These are phyloP conservation scores for Fregetta grallaria DNA, from an alignment of 2,113 vertebrate genomes.

Conservation along the genomic window DNA sequence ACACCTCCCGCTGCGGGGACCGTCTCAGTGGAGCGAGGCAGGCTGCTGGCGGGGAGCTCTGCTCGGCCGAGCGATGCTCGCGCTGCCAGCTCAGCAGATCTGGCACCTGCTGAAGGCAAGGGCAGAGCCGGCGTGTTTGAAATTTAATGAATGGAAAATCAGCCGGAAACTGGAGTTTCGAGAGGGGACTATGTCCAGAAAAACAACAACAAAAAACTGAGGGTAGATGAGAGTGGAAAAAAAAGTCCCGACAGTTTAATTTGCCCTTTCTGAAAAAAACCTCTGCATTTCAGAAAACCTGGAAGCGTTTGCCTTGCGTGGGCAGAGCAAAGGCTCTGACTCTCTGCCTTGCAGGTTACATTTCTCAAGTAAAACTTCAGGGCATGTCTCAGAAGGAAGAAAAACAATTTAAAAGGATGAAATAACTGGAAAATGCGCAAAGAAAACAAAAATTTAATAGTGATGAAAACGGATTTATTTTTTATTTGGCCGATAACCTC, in stretches of 20 bases:
- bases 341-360: not conserved
- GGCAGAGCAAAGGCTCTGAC: not conserved
- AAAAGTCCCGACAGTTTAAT: not conserved
- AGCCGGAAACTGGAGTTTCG: slow-evolving; percentile 1
- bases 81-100: not conserved
- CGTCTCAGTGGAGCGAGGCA: not conserved
- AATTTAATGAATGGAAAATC: not conserved
- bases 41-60: not conserved
- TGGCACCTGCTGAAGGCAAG: slow-evolving; percentile 25
- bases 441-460: not conserved
- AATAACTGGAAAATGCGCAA: not conserved
- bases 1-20: not conserved
- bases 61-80: not conserved
- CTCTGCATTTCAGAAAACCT: not conserved
- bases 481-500: not conserved
- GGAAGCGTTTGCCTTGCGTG: fast-evolving
- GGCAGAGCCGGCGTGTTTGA: not conserved
- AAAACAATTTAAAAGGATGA: not conserved
- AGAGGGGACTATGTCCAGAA: not conserved
- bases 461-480: not conserved
- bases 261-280: not conserved
- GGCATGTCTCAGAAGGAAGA: not conserved
- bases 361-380: not conserved
- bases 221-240: not conserved
- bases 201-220: not conserved